Percentiles rank a stretch among this genome's conserved stretches.
Evolutionary conservation across 2,797 vertebrate species (phyloP).

Genomic region (Poecile montanus): DNA sequence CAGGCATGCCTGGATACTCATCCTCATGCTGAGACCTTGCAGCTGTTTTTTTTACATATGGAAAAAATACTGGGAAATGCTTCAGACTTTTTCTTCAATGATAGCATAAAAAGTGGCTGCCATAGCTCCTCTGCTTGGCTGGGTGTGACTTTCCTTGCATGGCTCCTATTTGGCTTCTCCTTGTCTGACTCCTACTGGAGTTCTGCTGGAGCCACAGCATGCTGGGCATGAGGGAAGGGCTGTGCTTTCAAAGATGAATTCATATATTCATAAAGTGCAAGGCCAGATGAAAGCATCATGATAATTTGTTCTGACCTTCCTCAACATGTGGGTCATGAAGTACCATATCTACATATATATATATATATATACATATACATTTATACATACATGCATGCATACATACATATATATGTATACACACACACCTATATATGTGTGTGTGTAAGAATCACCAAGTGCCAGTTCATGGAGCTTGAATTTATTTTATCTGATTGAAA

Average conservation of each 20-base stretch:
- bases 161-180: neutral
- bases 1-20: neutral
- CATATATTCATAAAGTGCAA: neutral
- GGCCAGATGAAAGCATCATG: neutral
- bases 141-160: neutral
- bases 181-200: neutral
- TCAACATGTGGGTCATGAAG: neutral
- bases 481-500: neutral
- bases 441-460: neutral
- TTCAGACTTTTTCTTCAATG: neutral
- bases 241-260: neutral
- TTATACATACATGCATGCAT: rapidly evolving
- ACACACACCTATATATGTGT: neutral
- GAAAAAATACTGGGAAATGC: neutral
- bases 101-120: neutral
- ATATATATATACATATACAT: rapidly evolving
- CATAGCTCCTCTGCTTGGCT: neutral
- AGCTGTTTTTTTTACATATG: neutral
- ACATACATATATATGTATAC: too few relatives aligned
- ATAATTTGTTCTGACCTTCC: neutral
- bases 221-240: neutral
- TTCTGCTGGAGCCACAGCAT: neutral
- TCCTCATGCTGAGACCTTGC: neutral
- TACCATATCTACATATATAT: rapidly evolving
- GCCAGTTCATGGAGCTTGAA: neutral